Conservation (phyloP, 2,888 invertebrate species). For the Rhimphoctona megacephalus region DNA sequence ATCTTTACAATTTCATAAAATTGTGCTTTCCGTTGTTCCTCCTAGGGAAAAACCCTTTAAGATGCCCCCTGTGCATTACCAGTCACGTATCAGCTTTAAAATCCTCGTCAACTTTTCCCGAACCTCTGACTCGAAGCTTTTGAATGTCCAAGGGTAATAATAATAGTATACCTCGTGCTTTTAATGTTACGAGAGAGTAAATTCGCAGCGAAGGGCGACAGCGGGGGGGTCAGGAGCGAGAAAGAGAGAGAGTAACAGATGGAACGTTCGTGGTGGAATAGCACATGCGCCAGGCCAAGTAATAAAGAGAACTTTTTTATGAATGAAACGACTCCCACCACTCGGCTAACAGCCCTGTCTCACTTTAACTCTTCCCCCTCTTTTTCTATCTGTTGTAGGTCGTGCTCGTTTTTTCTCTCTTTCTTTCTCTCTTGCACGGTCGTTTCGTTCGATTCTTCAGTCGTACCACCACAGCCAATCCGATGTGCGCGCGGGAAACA, state of each 20-base stretch:
- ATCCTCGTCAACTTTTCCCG: not conserved
- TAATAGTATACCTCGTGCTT: slow-evolving; percentile 40
- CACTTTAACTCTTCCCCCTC: slow-evolving; percentile 61
- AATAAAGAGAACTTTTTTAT: slow-evolving; percentile 81
- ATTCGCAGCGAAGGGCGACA: slow-evolving; percentile 9
- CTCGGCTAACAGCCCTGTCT: slow-evolving; percentile 47
- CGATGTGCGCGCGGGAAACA: slow-evolving; percentile 81
- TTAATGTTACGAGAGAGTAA: slow-evolving; percentile 39
- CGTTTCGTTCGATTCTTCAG: slow-evolving; percentile 62
- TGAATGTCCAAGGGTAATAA: not conserved
- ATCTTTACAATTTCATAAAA: not conserved
- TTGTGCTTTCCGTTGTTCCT: not conserved
- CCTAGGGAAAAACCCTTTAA: not conserved
- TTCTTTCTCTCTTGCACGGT: slow-evolving; percentile 40
- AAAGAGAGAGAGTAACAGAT: slow-evolving; percentile 64
- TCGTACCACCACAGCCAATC: slow-evolving; percentile 76
- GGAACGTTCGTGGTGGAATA: slow-evolving; percentile 78
- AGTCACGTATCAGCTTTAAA: not conserved
- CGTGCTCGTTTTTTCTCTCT: slow-evolving; percentile 45
- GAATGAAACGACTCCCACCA: slow-evolving; percentile 82
- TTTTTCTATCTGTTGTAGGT: slow-evolving; percentile 52
- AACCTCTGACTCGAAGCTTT: not conserved
- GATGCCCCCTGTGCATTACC: slow-evolving; percentile 4
- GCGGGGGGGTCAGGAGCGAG: slow-evolving; percentile 52
- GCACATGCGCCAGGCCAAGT: slow-evolving; percentile 82